phyloP scores from a whole-genome alignment of 92 coral and sea anemone species.

The Porites lobata region DNA sequence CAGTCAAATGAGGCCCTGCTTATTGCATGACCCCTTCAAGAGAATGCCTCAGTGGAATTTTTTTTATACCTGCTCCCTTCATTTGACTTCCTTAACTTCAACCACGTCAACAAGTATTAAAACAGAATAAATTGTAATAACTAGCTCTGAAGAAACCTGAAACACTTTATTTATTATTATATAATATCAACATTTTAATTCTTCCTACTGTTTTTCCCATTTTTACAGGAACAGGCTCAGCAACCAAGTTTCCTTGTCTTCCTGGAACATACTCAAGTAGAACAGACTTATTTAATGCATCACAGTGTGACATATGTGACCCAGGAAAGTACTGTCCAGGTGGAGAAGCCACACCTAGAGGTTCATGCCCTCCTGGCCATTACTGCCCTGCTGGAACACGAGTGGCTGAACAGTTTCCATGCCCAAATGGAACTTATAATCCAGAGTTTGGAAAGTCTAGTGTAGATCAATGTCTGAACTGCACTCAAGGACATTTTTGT shows the following conservation, averaged over 20 bases:
- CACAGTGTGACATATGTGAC: slow-evolving; percentile 91
- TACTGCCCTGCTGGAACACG: slow-evolving; percentile 93
- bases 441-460: slow-evolving; percentile 84
- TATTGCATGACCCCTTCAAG: too few relatives aligned
- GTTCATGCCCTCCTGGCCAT: slow-evolving; percentile 94
- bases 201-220: neutral
- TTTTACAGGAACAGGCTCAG: slow-evolving; percentile 89
- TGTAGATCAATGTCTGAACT: slow-evolving; percentile 79
- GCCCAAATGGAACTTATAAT: slow-evolving; percentile 96
- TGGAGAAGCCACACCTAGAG: slow-evolving; percentile 92
- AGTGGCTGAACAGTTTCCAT: slow-evolving; percentile 94
- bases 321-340: slow-evolving; percentile 98
- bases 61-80: too few relatives aligned
- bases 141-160: too few relatives aligned
- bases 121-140: too few relatives aligned
- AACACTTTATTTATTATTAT: too few relatives aligned
- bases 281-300: slow-evolving; percentile 92
- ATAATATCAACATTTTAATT: too few relatives aligned
- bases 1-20: too few relatives aligned
- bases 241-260: slow-evolving; percentile 97
- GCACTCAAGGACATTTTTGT: slow-evolving; percentile 97
- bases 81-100: too few relatives aligned
- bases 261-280: slow-evolving; percentile 94
- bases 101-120: too few relatives aligned
- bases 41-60: too few relatives aligned